Percentiles rank a stretch among this genome's conserved stretches.
Conservation (phyloP, 1,140 invertebrate genomes). For the Apis dorsata region DNA sequence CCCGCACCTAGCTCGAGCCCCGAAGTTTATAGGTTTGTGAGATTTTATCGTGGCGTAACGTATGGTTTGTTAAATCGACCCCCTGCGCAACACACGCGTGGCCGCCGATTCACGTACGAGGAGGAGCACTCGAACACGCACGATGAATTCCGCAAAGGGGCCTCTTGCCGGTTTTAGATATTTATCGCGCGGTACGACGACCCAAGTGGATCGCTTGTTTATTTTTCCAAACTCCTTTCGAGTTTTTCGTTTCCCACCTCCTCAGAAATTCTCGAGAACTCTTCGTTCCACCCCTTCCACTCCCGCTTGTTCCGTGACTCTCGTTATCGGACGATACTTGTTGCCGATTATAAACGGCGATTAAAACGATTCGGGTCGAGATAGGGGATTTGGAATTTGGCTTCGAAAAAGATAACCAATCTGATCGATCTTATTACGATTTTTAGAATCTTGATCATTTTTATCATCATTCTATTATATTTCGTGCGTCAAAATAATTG, state of each 20-base stretch:
- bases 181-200: conserved; percentile 42
- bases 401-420: too few relatives aligned
- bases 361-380: too few relatives aligned
- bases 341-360: not conserved
- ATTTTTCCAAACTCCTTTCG: conserved; percentile 37
- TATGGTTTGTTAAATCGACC: conserved; percentile 80
- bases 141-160: conserved; percentile 63
- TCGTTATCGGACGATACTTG: not conserved
- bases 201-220: conserved; percentile 43
- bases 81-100: conserved; percentile 41
- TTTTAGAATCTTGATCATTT: too few relatives aligned
- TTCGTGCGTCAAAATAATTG: too few relatives aligned
- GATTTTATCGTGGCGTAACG: conserved; percentile 80
- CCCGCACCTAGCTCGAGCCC: conserved; percentile 69
- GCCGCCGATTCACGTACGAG: conserved; percentile 16
- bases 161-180: conserved; percentile 25
- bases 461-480: too few relatives aligned
- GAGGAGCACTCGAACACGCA: conserved; percentile 28
- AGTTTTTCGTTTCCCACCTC: not conserved
- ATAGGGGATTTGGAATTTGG: too few relatives aligned
- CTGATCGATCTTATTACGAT: too few relatives aligned
- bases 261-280: not conserved
- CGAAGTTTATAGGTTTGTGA: conserved; percentile 78
- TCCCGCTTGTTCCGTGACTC: too few relatives aligned
- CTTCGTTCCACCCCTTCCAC: too few relatives aligned